Evolutionary conservation across 2,888 invertebrate genomes (phyloP).

Genomic region (Eustalomyia histrio): DNA sequence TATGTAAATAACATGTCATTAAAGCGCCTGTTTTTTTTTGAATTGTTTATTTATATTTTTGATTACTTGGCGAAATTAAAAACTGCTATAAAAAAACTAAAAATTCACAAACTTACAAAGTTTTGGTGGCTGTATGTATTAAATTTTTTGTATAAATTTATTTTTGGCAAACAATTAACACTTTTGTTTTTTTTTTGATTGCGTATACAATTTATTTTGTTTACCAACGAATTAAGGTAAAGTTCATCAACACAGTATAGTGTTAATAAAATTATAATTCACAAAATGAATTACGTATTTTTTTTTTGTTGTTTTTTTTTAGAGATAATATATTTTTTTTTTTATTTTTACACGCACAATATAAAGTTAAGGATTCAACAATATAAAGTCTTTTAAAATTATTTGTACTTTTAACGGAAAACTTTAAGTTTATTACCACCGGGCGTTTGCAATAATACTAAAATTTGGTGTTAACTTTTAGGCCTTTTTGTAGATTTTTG

Average conservation of each 20-base stretch:
- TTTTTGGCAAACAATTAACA: slow-evolving; percentile 65
- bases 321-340: not conserved
- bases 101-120: slow-evolving; percentile 52
- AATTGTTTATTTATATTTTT: slow-evolving; percentile 28
- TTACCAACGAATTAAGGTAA: slow-evolving; percentile 43
- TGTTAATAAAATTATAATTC: slow-evolving; percentile 53
- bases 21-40: slow-evolving; percentile 45
- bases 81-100: slow-evolving; percentile 35
- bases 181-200: slow-evolving; percentile 48
- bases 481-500: slow-evolving; percentile 68
- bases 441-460: slow-evolving; percentile 48
- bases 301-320: slow-evolving; percentile 9
- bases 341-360: not conserved
- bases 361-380: not conserved
- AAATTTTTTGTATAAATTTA: slow-evolving; percentile 3
- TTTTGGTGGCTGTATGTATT: not conserved
- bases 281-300: slow-evolving; percentile 43
- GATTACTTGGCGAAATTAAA: slow-evolving; percentile 57
- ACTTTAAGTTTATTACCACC: slow-evolving; percentile 25
- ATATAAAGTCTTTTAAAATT: not conserved
- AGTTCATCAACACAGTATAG: slow-evolving; percentile 51
- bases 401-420: slow-evolving; percentile 1
- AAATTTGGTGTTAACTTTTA: slow-evolving; percentile 35
- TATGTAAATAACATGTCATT: slow-evolving; percentile 57
- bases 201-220: slow-evolving; percentile 44